phyloP scores from a whole-genome alignment of 2,888 invertebrate species.

The Agrotis ipsilon region DNA sequence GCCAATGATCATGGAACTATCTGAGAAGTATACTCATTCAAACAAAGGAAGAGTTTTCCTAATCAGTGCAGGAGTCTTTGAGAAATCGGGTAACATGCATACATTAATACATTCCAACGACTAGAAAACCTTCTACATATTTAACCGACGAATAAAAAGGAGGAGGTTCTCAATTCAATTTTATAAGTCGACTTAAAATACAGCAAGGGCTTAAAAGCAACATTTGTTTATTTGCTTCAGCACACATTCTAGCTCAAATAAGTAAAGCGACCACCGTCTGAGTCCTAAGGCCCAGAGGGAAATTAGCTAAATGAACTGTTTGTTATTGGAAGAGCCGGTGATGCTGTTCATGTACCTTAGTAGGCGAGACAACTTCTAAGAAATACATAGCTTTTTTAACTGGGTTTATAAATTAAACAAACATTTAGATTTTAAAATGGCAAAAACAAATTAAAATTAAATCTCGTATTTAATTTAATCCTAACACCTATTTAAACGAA shows the following conservation, averaged over 20 bases:
- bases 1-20: too few relatives aligned
- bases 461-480: slow-evolving; percentile 6
- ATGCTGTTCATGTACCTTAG: not conserved
- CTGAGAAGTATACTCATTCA: too few relatives aligned
- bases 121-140: too few relatives aligned
- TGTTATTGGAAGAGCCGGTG: not conserved
- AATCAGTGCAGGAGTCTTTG: too few relatives aligned
- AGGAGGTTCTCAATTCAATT: too few relatives aligned
- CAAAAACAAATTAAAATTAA: not conserved
- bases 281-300: slow-evolving; percentile 6
- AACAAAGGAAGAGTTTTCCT: too few relatives aligned
- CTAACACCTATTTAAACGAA: not conserved
- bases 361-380: not conserved
- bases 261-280: not conserved
- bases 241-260: not conserved
- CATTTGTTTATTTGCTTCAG: not conserved
- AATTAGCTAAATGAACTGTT: slow-evolving; percentile 18
- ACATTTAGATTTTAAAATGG: not conserved
- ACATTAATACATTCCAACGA: too few relatives aligned
- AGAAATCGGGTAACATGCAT: too few relatives aligned
- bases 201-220: not conserved
- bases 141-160: too few relatives aligned
- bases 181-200: too few relatives aligned
- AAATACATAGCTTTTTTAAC: not conserved
- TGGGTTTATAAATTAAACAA: not conserved